A percentile compares a stretch with the other conserved stretches of the same genome.
phyloP scores from a whole-genome alignment of 2,888 invertebrate genomes.

The Entomobrya proxima region DNA sequence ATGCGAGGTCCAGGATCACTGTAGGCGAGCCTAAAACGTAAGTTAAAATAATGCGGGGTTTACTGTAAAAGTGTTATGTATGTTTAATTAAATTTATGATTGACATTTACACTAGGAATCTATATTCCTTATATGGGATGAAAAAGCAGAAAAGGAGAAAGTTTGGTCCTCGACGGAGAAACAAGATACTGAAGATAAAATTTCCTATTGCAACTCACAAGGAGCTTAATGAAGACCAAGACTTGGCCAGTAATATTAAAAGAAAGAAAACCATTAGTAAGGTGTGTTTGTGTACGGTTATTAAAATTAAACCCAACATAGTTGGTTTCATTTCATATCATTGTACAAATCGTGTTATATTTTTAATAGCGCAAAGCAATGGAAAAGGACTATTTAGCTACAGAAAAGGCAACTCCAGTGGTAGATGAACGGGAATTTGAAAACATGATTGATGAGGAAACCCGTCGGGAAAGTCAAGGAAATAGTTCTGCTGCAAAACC shows the following conservation, averaged over 20 bases:
- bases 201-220: too few relatives aligned
- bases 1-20: conserved; percentile 32
- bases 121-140: conserved; percentile 2
- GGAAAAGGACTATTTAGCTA: conserved; percentile 46
- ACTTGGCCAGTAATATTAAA: background rate
- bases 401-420: background rate
- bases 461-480: background rate
- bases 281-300: background rate
- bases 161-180: background rate
- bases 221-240: too few relatives aligned
- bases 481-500: too few relatives aligned
- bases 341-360: too few relatives aligned
- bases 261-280: background rate
- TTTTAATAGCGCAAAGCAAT: conserved; percentile 49
- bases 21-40: conserved; percentile 50
- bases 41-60: background rate
- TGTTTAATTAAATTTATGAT: background rate
- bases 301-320: background rate
- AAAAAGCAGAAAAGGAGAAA: background rate
- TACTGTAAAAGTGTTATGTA: background rate
- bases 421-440: conserved; percentile 39
- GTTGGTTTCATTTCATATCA: background rate
- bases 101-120: conserved; percentile 3
- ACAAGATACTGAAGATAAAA: background rate
- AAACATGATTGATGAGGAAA: background rate